Percentiles rank a stretch among this genome's conserved stretches.
These are phyloP conservation scores for Rhyacophila evoluta DNA, from an alignment of 2,888 invertebrate genomes.

Conservation along the genomic window DNA sequence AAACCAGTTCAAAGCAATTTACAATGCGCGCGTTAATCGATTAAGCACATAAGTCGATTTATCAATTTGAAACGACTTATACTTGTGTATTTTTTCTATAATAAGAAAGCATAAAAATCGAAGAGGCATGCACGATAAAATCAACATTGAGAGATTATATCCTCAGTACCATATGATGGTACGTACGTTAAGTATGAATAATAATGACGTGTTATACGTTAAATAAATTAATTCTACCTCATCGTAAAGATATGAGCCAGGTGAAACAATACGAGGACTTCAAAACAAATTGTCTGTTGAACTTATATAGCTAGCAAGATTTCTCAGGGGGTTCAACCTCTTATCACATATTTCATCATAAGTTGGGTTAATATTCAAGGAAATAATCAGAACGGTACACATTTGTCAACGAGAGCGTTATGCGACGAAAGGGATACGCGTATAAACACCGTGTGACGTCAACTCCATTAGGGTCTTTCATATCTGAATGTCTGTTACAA, in stretches of 20 bases:
- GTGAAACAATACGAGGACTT: not conserved
- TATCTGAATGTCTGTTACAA: conserved; percentile 6
- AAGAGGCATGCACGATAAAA: too few relatives aligned
- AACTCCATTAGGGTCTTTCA: not conserved
- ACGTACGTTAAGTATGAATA: too few relatives aligned
- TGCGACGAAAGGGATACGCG: not conserved
- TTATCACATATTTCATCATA: conserved; percentile 17
- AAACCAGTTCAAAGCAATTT: too few relatives aligned
- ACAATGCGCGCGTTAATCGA: too few relatives aligned
- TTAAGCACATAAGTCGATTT: too few relatives aligned
- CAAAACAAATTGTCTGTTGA: conserved; percentile 1
- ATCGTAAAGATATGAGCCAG: not conserved
- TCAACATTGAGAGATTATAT: too few relatives aligned
- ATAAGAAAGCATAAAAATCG: too few relatives aligned
- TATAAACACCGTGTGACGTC: conserved; percentile 14
- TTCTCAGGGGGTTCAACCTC: not conserved
- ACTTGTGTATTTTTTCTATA: too few relatives aligned
- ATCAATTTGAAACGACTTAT: too few relatives aligned
- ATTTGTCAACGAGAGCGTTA: conserved; percentile 15
- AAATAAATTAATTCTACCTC: not conserved
- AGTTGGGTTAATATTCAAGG: conserved; percentile 20
- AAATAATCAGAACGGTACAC: conserved; percentile 3
- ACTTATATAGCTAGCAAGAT: not conserved
- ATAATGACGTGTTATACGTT: too few relatives aligned
- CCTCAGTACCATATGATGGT: too few relatives aligned